Base-by-base conservation (phyloP, 2,113 vertebrate genomes). In the Ceratotherium simum region DNA sequence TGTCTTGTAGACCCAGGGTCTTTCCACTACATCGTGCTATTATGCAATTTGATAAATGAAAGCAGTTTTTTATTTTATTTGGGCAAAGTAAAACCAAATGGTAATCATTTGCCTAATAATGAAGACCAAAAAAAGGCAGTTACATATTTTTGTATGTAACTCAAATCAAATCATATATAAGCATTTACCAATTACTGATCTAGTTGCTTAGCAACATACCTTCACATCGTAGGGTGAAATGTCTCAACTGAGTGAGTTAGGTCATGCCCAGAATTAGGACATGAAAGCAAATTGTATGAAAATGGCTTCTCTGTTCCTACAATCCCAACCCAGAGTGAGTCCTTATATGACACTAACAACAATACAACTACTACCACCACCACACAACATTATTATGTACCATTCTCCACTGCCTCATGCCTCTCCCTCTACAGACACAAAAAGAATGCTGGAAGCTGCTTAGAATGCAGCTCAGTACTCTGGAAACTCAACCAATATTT, bases 81-180 rank as follows among this genome's bases (percentile, higher is more conserved):
- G 62, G 39, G 62, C 76, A 96, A 98, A 98, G 98, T 97, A 96
- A 98, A 97, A 96, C 97, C 96, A 98, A 86, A 97, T 97, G 31
- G 72, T 98, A 98, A 98, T 85, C 62, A 97, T 29, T 81, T 97
- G 70, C 96, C 95, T 92, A 89, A 97, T 96, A 97, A 31, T 20
- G 39, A 70, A 97, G 97, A 96, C 78, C 13, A 51, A 64, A 95
- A n/a, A 98, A 97, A 13, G 75, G 75, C 46, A 96, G 90, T 70
- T 94, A 97, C 84, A 91, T 96, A 97, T 97, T 94, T 96, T 95
- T 78, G 65, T 97, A 96, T 73, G 98, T 91, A 97, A 97, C 97
- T 97, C 20, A 98, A 98, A 98, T 98, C 97, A 88, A 97, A 98
- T 98, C 67, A 97, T 89, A 97, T 82, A 67, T 96, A 94, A 97